Evolutionary conservation across 2,113 vertebrate species (phyloP).

Genomic region (Hemibagrus wyckioides): DNA sequence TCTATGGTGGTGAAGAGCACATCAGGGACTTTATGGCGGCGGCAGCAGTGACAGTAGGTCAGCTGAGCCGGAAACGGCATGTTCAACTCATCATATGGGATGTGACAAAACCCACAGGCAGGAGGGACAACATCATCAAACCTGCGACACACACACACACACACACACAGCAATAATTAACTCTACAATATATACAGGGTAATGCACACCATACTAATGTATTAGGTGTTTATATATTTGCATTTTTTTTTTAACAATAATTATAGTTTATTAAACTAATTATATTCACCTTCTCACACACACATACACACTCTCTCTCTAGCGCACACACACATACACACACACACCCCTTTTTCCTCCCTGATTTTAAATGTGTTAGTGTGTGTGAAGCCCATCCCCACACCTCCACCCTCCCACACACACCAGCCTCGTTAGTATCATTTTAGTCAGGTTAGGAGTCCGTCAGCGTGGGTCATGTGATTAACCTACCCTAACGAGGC

Average conservation of each 20-base stretch:
- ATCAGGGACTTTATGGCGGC: constrained; percentile 89
- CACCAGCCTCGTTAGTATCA: constrained; percentile 48
- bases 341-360: background rate
- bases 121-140: constrained; percentile 85
- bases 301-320: background rate
- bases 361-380: constrained; percentile 40
- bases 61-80: constrained; percentile 98
- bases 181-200: background rate
- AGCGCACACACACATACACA: background rate
- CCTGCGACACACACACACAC: constrained; percentile 66
- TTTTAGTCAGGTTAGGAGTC: constrained; percentile 48
- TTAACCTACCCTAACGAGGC: constrained; percentile 75
- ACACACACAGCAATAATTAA: background rate
- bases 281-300: background rate
- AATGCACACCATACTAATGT: background rate
- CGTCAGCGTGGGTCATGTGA: constrained; percentile 24
- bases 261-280: background rate
- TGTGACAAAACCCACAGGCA: constrained; percentile 94
- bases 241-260: background rate
- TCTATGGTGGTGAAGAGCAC: constrained; percentile 88
- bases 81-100: constrained; percentile 95
- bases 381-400: background rate
- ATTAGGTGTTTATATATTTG: background rate
- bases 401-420: constrained; percentile 8
- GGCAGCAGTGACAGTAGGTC: constrained; percentile 89